Base-by-base conservation (phyloP, 2,113 vertebrate species). In the Nibea albiflora region DNA sequence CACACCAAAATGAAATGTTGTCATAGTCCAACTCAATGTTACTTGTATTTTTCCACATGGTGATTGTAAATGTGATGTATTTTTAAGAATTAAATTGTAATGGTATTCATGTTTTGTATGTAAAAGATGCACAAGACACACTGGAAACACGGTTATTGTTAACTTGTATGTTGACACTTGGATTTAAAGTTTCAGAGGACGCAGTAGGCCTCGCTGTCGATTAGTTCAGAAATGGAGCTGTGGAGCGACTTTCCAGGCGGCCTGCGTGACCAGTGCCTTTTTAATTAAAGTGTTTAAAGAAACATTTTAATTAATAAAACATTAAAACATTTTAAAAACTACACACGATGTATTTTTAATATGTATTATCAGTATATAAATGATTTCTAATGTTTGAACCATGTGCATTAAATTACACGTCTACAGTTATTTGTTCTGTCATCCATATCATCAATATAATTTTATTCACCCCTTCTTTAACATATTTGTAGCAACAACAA, bases 11-110 rank as follows among this genome's bases (percentile, higher is more conserved):
- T 90, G 26, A 81, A 83, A 83, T 71, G 50, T 79, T 73, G 50
- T 79, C 5, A 15, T 80, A 65, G 61, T 89, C 58, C 73, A 53
- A 58, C 61, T 73, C 39, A 49, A 58, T 57, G 11, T 76, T 3
- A 76, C 60, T 60, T 87, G 47, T 86, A 58, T 68, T 26, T 84
- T 73, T 86, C 69, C 70, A 78, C 28, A 22, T 81, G 80, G 50
- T 92, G 84, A 91, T 90, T 93, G 88, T 94, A 94, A 84, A 90
- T 94, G 80, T 87, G 90, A 90, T 91, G 66, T 93, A 92, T 93
- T 93, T 93, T 92, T 79, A 90, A 75, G 53, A 89, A 89, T 84
- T 24, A 26, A 89, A 81, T 67, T 86, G 56, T 87, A 85, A 91
- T 81, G 56, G 28, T 84, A 70, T 89, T 75, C 39, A 53, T 82